Percentiles rank a stretch among this genome's conserved stretches.
These are phyloP conservation scores for Planiliza haematocheilus DNA, from an alignment of 2,113 vertebrate genomes.

Conservation along the genomic window DNA sequence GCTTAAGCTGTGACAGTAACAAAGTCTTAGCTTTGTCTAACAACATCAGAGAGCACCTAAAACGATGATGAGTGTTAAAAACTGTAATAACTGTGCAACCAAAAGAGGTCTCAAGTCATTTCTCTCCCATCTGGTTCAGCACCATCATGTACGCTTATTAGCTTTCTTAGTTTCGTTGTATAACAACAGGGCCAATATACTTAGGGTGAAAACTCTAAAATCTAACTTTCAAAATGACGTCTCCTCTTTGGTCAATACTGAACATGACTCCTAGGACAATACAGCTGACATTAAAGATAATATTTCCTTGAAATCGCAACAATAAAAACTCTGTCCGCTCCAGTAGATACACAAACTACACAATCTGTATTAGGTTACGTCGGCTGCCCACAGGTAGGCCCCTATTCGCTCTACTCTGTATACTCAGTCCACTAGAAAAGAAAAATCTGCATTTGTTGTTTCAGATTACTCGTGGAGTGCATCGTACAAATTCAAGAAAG, in stretches of 20 bases:
- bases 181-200: conserved; percentile 1
- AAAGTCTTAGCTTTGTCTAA: conserved; percentile 50
- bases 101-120: conserved; percentile 45
- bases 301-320: conserved; percentile 36
- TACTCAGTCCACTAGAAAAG: conserved; percentile 2
- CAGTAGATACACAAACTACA: background rate
- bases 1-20: conserved; percentile 41
- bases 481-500: conserved; percentile 15
- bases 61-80: conserved; percentile 46
- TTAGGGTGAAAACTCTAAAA: conserved; percentile 1
- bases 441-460: conserved; percentile 3
- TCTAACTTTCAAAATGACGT: conserved; percentile 38
- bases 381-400: conserved; percentile 5
- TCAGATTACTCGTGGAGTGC: conserved; percentile 28
- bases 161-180: conserved; percentile 1
- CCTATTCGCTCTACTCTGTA: background rate
- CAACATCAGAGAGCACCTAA: conserved; percentile 58
- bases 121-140: conserved; percentile 22
- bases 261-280: conserved; percentile 28
- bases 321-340: conserved; percentile 28
- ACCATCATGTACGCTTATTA: background rate
- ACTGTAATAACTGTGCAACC: conserved; percentile 29
- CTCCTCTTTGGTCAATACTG: conserved; percentile 68
- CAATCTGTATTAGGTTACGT: background rate
- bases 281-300: conserved; percentile 25